Evolutionary conservation across 2,797 vertebrate species (phyloP).

Genomic region (Hippocampus kuda): DNA sequence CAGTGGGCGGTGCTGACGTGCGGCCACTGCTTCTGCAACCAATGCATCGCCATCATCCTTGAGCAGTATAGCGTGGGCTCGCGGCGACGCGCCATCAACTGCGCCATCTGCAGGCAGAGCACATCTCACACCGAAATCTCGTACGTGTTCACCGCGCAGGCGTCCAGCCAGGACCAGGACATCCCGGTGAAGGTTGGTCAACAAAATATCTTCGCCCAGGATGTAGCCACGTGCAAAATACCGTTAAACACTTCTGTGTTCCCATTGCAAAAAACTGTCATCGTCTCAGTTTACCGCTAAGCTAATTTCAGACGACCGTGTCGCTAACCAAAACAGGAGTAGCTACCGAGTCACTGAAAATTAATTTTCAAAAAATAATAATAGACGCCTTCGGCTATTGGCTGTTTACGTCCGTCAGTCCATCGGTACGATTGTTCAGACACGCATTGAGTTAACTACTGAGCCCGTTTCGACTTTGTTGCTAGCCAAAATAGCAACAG

Average conservation of each 20-base stretch:
- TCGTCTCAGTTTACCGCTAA: background rate
- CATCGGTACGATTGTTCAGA: background rate
- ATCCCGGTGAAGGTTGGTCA: conserved; percentile 86
- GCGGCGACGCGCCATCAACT: conserved; percentile 84
- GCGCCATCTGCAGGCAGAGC: conserved; percentile 94
- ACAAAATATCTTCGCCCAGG: background rate
- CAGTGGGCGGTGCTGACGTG: conserved; percentile 97
- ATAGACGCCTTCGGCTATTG: too few species aligned
- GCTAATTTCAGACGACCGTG: background rate
- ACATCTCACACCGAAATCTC: conserved; percentile 94
- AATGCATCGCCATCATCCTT: conserved; percentile 90
- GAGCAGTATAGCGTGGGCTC: conserved; percentile 94
- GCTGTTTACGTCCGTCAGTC: too few species aligned
- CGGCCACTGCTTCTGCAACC: conserved; percentile 97
- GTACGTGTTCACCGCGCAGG: conserved; percentile 90
- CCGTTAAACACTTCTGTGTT: too few species aligned
- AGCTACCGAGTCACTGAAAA: too few species aligned
- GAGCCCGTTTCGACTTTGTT: background rate
- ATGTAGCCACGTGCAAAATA: too few species aligned
- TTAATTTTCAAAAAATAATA: too few species aligned
- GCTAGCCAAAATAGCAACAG: background rate
- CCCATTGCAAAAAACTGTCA: too few species aligned
- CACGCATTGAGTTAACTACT: background rate
- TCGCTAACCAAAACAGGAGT: background rate
- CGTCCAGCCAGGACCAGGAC: conserved; percentile 79